Conservation (phyloP, 1,140 invertebrate species). For the Trichonephila clavata region DNA sequence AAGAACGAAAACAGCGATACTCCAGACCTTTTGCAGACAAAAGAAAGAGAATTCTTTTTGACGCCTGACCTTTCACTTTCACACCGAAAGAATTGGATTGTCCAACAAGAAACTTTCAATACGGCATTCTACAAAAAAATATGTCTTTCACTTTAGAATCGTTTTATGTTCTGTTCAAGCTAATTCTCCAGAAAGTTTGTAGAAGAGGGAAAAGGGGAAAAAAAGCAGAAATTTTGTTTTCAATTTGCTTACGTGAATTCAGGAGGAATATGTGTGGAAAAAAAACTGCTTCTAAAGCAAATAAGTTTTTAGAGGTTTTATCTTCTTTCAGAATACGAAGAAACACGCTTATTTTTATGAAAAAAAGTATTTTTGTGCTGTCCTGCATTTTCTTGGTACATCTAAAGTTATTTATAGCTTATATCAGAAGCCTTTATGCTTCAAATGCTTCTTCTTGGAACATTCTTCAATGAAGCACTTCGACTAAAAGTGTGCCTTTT, state of each 20-base stretch:
- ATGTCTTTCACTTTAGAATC: slow-evolving; percentile 19
- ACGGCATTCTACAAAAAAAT: not conserved
- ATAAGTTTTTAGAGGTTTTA: slow-evolving; percentile 5
- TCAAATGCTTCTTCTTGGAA: not conserved
- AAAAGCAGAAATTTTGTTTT: not conserved
- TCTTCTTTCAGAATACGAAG: not conserved
- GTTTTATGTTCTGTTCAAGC: not conserved
- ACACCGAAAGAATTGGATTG: slow-evolving; percentile 3
- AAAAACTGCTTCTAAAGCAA: not conserved
- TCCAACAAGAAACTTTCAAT: not conserved
- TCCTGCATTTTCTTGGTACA: not conserved
- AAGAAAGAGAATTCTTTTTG: not conserved
- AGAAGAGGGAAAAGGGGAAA: not conserved
- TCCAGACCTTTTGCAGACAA: slow-evolving; percentile 3
- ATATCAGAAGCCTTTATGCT: not conserved
- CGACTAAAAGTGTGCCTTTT: not conserved
- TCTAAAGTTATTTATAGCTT: not conserved
- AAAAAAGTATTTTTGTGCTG: not conserved
- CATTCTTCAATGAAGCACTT: not conserved
- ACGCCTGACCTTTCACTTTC: slow-evolving; percentile 21
- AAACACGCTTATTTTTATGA: not conserved
- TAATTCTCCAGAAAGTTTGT: slow-evolving; percentile 11
- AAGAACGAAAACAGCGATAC: not conserved
- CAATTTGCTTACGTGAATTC: not conserved
- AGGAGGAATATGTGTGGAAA: not conserved